phyloP scores from a whole-genome alignment of 2,797 vertebrate species.

The Heteromormyrus szaboi region DNA sequence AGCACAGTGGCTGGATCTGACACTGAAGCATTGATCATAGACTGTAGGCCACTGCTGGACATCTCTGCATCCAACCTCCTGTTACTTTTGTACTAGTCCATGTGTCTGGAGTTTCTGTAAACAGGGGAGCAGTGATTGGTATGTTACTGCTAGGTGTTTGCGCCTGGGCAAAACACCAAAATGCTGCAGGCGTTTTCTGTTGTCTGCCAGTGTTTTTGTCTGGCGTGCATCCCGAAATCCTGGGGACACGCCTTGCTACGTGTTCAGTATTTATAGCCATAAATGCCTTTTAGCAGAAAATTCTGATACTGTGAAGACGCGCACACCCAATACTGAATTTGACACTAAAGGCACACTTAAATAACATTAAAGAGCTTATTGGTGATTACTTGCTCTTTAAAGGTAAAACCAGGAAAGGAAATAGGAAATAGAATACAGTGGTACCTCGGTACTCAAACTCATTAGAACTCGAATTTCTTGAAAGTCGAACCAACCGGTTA shows the following conservation, averaged over 20 bases:
- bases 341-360: not conserved
- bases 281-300: not conserved
- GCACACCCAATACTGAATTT: not conserved
- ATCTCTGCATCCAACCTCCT: not conserved
- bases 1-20: not conserved
- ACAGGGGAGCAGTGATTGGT: not conserved
- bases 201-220: not conserved
- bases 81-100: not conserved
- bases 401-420: not conserved
- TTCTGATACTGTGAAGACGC: not conserved
- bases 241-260: not conserved
- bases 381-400: not conserved
- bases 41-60: not conserved
- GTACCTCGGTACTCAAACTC: too few relatives aligned
- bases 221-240: not conserved
- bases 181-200: not conserved
- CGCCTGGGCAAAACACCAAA: not conserved
- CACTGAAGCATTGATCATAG: not conserved
- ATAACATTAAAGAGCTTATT: not conserved
- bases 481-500: too few relatives aligned
- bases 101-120: not conserved
- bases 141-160: not conserved
- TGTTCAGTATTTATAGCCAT: not conserved
- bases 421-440: not conserved
- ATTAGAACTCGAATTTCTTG: too few relatives aligned